These are phyloP conservation scores for Xestia xanthographa DNA, from an alignment of 2,888 invertebrate species.

Conservation along the genomic window DNA sequence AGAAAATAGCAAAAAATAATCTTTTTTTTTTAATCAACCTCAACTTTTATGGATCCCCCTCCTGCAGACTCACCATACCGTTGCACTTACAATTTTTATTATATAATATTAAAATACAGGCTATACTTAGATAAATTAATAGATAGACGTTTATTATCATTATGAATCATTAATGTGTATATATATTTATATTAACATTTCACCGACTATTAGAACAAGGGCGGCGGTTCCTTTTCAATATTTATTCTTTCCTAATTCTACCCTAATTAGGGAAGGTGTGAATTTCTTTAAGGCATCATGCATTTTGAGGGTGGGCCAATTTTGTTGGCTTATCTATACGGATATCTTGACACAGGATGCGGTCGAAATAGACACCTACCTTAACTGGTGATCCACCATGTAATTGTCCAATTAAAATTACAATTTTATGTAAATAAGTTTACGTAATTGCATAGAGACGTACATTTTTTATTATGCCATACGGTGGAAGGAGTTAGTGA, in stretches of 20 bases:
- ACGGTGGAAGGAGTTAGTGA: conserved; percentile 59
- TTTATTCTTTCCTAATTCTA: conserved; percentile 86
- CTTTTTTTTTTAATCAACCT: background rate
- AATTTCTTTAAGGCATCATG: conserved; percentile 85
- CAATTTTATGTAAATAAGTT: conserved; percentile 86
- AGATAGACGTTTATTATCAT: conserved; percentile 76
- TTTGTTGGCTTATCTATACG: conserved; percentile 78
- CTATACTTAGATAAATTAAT: conserved; percentile 52
- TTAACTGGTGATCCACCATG: conserved; percentile 80
- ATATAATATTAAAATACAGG: conserved; percentile 20
- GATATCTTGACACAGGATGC: conserved; percentile 85
- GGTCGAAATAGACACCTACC: conserved; percentile 82
- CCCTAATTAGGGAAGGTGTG: conserved; percentile 89
- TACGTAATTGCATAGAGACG: conserved; percentile 68
- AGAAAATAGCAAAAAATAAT: conserved; percentile 1
- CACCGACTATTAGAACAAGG: conserved; percentile 72
- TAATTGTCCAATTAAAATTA: conserved; percentile 89
- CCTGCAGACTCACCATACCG: conserved; percentile 1
- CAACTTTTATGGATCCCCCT: conserved; percentile 2
- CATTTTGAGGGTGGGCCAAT: conserved; percentile 85
- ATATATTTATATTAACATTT: conserved; percentile 79
- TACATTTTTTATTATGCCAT: conserved; percentile 52
- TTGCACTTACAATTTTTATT: conserved; percentile 34
- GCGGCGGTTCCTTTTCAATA: conserved; percentile 79
- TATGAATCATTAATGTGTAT: conserved; percentile 80